These are phyloP conservation scores for Callithrix jacchus DNA, from an alignment of 2,113 vertebrate genomes.

Conservation along the genomic window DNA sequence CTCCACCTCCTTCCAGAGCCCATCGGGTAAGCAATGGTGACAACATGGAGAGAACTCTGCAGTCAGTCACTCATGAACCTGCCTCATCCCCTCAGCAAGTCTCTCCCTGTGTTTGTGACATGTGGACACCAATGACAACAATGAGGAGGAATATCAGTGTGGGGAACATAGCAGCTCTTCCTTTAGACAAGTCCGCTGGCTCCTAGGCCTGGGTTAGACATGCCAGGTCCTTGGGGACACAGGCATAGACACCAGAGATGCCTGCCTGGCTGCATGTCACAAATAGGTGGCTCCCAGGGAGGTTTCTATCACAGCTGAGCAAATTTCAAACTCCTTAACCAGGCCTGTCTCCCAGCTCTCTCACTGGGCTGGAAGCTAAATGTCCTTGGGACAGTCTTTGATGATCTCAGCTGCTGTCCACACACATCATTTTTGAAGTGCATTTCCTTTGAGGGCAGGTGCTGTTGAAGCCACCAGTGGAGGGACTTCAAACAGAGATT, in stretches of 20 bases:
- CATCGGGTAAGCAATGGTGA: background rate
- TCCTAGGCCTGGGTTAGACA: background rate
- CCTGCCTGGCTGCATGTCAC: background rate
- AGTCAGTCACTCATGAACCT: background rate
- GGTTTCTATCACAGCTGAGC: background rate
- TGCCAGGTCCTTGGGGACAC: background rate
- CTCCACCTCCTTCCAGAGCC: background rate
- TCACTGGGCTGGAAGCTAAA: background rate
- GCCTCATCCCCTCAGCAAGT: background rate
- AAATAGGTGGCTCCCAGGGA: background rate
- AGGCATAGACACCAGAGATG: background rate
- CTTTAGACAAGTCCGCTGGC: too few relatives aligned
- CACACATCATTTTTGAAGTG: background rate
- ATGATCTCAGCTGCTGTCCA: constrained; percentile 28
- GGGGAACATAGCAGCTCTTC: background rate
- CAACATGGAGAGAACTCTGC: accelerated
- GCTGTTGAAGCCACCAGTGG: background rate
- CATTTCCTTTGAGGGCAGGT: background rate
- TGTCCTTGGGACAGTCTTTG: constrained; percentile 18
- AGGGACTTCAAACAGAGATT: constrained; percentile 50
- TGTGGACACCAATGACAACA: accelerated
- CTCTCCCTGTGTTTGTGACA: background rate
- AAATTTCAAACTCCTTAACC: background rate
- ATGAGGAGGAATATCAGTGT: accelerated
- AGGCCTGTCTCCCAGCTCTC: background rate